Evolutionary conservation across 2,888 invertebrate species (phyloP).

Genomic region (Pyrrhosoma nymphula): DNA sequence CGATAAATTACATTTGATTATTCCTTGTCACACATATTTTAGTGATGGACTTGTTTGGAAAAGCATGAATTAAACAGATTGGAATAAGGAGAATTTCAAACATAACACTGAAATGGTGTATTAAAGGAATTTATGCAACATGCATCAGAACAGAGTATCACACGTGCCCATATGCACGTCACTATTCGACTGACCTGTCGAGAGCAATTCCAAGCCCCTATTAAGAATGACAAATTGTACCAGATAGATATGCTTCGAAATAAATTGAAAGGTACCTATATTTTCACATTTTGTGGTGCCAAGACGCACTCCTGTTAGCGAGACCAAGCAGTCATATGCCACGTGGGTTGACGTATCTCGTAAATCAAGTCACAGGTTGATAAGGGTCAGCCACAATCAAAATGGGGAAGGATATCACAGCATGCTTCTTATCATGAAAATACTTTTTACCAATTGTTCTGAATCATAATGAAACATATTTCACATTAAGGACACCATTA

Average conservation of each 20-base stretch:
- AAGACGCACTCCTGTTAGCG: background rate
- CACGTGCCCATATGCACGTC: background rate
- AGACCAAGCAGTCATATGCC: background rate
- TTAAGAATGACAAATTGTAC: background rate
- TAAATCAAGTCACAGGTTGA: background rate
- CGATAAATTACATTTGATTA: background rate
- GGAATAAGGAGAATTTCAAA: background rate
- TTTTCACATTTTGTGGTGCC: background rate
- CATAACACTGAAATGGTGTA: background rate
- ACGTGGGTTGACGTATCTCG: background rate
- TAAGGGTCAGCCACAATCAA: background rate
- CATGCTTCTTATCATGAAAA: background rate
- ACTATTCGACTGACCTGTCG: background rate
- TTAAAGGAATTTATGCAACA: background rate
- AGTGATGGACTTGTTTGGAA: background rate
- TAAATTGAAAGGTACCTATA: background rate
- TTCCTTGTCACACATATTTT: background rate
- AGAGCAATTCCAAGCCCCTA: background rate
- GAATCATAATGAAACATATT: background rate
- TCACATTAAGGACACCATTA: background rate
- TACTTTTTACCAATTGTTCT: background rate
- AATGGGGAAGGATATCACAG: background rate
- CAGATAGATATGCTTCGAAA: background rate
- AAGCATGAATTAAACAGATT: background rate
- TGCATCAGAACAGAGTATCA: background rate